Conservation (phyloP, 1,140 invertebrate species). For the Ceratitis capitata region DNA sequence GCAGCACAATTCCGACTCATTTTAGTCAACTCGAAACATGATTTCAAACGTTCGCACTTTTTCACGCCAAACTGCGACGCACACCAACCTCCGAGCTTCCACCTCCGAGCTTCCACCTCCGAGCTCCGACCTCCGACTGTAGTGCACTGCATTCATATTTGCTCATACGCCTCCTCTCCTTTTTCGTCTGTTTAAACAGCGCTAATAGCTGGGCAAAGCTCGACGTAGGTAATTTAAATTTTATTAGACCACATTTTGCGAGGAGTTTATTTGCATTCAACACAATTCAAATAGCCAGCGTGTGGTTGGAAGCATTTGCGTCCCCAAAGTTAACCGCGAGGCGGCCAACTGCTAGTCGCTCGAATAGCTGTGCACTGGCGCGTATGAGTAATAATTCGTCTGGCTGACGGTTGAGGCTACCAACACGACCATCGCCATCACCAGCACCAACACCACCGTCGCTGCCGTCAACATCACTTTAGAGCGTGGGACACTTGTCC, state of each 20-base stretch:
- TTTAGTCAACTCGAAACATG: background rate
- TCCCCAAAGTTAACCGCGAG: background rate
- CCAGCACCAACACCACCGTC: background rate
- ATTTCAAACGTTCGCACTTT: background rate
- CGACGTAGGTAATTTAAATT: background rate
- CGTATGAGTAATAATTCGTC: slow-evolving; percentile 17
- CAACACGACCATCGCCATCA: too few relatives aligned
- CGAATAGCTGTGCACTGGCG: background rate
- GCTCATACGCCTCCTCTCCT: too few relatives aligned
- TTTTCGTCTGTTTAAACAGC: background rate
- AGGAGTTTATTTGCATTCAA: background rate
- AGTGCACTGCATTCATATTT: too few relatives aligned
- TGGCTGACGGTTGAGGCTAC: too few relatives aligned
- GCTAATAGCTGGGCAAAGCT: background rate
- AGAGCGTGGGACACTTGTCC: background rate
- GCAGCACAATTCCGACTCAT: background rate
- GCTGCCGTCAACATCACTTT: too few relatives aligned
- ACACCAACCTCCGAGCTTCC: too few relatives aligned
- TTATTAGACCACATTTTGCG: slow-evolving; percentile 25
- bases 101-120: too few relatives aligned
- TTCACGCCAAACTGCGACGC: background rate
- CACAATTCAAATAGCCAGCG: background rate
- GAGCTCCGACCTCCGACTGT: background rate
- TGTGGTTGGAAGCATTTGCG: background rate
- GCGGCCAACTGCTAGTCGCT: background rate